Evolutionary conservation across 2,113 vertebrate species (phyloP), one percentile per base, ranked within the genome.

Genomic region (Pogonocichla stellata): DNA sequence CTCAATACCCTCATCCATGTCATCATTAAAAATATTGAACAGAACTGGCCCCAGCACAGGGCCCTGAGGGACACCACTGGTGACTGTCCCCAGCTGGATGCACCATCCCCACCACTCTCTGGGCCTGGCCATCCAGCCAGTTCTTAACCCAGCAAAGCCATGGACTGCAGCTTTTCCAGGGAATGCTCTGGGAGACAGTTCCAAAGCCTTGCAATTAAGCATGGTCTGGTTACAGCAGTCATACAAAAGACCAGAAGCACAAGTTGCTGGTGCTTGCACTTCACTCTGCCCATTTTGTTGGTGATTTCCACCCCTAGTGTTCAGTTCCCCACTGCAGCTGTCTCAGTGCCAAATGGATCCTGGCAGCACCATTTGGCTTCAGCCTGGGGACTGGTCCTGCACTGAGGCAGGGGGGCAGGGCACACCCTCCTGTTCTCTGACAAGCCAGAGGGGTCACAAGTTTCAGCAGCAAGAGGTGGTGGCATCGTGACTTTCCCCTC

Each of bases 271-370:
- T 79, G 77, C 17, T 79, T 93, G 69, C 69, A 12, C n/a, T 50
- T 71, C 61, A 22, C 61, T 36, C 14, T 51, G 22, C 54, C 28
- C 8, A 0, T 75, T 36, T 33, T 77, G 43, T 12, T 62, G 53
- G 40, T 6, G 25, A n/a, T 85, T 84, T 74, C 25, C 61, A 61
- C 36, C 12, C 28, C 19, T 26, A 15, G 47, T 12, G n/a, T 19
- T 73, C 42, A 33, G 1, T 19, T 81, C 40, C 36, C 11, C n/a
- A 28, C n/a, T 12, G 33, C 51, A 54, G 58, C 28, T 42, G 33
- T n/a, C 40, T 72, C 0, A 0, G n/a, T 53, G 48, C 80, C 57
- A 71, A 43, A 12, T 5, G 12, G 18, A 40, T 51, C 8, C 22
- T 40, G 69, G 62, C 80, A 54, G 38, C 9, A 1, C 29, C 18